A percentile compares a stretch with the other conserved stretches of the same genome.
These are phyloP conservation scores for Chrysolina americana DNA, from an alignment of 2,888 invertebrate genomes.

Conservation along the genomic window DNA sequence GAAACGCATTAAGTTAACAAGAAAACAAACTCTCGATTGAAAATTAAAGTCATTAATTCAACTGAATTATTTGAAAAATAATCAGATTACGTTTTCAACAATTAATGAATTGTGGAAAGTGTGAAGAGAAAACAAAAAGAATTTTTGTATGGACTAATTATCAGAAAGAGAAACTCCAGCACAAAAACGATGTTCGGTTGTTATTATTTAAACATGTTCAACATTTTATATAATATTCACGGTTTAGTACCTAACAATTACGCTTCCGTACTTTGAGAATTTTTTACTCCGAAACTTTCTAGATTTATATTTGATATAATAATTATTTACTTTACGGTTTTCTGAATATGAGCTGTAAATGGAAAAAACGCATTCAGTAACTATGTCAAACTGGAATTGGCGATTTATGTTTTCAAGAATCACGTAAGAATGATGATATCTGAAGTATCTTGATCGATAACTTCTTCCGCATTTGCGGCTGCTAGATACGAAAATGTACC, in stretches of 20 bases:
- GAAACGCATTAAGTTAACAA: no score
- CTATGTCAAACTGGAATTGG: background rate
- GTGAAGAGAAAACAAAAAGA: conserved; percentile 57
- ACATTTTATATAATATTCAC: conserved; percentile 59
- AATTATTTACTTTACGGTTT: conserved; percentile 55
- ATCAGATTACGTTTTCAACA: conserved; percentile 6
- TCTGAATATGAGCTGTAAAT: conserved; percentile 39
- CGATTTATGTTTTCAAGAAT: no score
- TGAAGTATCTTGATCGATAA: no score
- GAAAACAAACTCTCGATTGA: no score
- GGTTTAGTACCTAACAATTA: conserved; percentile 47
- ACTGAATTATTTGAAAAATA: background rate
- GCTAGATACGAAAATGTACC: no score
- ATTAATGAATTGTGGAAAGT: conserved; percentile 60
- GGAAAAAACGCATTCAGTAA: background rate
- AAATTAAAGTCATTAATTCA: background rate
- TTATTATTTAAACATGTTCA: conserved; percentile 52
- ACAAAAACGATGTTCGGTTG: conserved; percentile 47
- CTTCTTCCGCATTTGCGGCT: no score
- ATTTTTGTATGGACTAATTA: conserved; percentile 53
- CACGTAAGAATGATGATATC: no score
- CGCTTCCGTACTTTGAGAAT: conserved; percentile 48
- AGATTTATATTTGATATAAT: conserved; percentile 49
- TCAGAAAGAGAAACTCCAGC: conserved; percentile 60
- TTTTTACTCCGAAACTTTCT: conserved; percentile 49